Evolutionary conservation across 2,113 vertebrate genomes (phyloP), one percentile per base, ranked within the genome.

Genomic region (Indicator maculatus): DNA sequence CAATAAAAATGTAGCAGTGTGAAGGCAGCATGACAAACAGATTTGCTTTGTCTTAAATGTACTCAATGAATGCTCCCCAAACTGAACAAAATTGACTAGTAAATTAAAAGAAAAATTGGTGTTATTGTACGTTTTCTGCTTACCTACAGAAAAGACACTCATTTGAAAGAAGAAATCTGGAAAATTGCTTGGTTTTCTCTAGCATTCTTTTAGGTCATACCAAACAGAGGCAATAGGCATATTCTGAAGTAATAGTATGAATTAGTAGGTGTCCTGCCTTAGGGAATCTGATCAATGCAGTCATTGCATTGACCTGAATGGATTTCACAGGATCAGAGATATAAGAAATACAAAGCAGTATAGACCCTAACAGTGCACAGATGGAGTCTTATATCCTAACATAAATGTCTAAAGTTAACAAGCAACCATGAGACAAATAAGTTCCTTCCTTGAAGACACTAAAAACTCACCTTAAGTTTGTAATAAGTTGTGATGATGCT

Each of bases 31-130:
- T 0, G 4, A 61, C 61, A 93, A 94, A 96, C 69, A 93, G 65
- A 94, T 96, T 93, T 93, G 47, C 61, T 91, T 94, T 95, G 79
- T 95, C 90, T 96, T 95, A 88, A 94, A 90, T 78, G 53, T 83
- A 75, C 69, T 86, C 81, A 96, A 96, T 31, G 61, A 88, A 91
- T 55, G 85, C 61, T 95, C 88, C 61, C 78, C 72, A 95, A 89
- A 93, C 72, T 88, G 93, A 93, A 71, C 65, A 93, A 86, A 85
- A 95, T 93, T 95, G 91, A 95, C 91, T 95, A 83, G 89, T 90
- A 97, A 95, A 95, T 96, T 77, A 93, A 85, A 94, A 95, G 89
- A 92, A 89, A 96, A 96, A 94, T 91, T 86, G 93, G 67, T 95
- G 93, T 91, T 93, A 88, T 91, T 95, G 95, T 94, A 86, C 45